Evolutionary conservation across 2,113 vertebrate species (phyloP).

Genomic region (Limnothrissa miodon): DNA sequence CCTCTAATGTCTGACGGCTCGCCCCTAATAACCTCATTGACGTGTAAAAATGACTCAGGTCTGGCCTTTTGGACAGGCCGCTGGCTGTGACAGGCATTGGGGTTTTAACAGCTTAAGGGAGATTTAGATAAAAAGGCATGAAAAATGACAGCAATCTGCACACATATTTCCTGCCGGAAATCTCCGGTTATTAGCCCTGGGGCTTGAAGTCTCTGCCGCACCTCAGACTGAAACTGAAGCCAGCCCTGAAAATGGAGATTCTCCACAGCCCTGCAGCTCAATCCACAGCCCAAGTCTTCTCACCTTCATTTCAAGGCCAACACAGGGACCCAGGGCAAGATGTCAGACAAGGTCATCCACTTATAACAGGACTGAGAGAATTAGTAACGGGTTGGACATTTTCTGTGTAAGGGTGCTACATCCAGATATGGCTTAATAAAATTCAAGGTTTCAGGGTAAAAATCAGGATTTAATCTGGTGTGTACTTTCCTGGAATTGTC

Average conservation of each 20-base stretch:
- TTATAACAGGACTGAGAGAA: no score
- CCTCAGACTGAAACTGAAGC: slow-evolving; percentile 23
- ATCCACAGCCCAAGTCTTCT: background rate
- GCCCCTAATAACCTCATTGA: slow-evolving; percentile 2
- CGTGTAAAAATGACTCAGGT: slow-evolving; percentile 12
- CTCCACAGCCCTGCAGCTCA: background rate
- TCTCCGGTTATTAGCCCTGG: slow-evolving; percentile 28
- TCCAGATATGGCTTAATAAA: no score
- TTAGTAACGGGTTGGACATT: background rate
- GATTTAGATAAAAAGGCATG: slow-evolving; percentile 47
- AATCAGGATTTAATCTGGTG: background rate
- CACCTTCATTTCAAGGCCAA: background rate
- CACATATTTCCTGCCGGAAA: slow-evolving; percentile 44
- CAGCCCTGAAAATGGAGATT: slow-evolving; percentile 23
- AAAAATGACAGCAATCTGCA: slow-evolving; percentile 46
- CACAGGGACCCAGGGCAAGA: background rate
- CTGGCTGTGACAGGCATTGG: slow-evolving; percentile 18
- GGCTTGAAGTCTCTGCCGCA: slow-evolving; percentile 8
- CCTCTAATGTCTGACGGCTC: background rate
- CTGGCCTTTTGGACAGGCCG: slow-evolving; percentile 1
- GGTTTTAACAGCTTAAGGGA: slow-evolving; percentile 26
- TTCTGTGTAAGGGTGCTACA: no score
- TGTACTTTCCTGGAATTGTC: background rate
- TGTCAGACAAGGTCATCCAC: background rate
- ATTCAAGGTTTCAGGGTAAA: background rate